Evolutionary conservation across 2,113 vertebrate species (phyloP), one percentile per base, ranked within the genome.

Genomic region (Sinocyclocheilus rhinocerous): DNA sequence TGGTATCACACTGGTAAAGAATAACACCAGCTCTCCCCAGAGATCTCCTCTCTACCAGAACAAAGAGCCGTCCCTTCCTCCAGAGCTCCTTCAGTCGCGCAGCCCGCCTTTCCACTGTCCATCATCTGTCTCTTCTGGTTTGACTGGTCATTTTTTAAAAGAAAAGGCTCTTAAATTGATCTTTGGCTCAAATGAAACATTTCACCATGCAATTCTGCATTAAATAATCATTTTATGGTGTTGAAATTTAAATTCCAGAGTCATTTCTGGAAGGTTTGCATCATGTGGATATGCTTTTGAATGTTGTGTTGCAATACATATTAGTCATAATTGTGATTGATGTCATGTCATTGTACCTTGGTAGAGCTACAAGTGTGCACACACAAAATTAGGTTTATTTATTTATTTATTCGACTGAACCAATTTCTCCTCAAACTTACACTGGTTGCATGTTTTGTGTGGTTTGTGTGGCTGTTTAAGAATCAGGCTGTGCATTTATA

Each of bases 41-140:
- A 76, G 83, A 85, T 76, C 42, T 76, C 36, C 55, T 26, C 39
- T 57, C 75, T 55, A 4, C 26, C 26, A 82, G 84, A 85, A 88
- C 87, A 88, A 85, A 88, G 84, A 77, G 85, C 57, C 2, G 57
- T 76, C 79, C 85, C 79, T 82, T 76, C 70, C 85, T 76, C 70
- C 42, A 63, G 79, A 48, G 20, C 70, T 24, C 84, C 42, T n/a
- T 59, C 83, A 77, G 20, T n/a, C 33, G 26, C 22, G 50, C 50
- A 2, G 39, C 2, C 76, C 16, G 36, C 63, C 42, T 33, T 55
- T 70, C 45, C 48, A 29, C 52, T 26, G 24, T 52, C 48, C 39
- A 1, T 57, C 63, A 67, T 50, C 73, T 48, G 73, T 76, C n/a
- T 15, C 42, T 76, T 45, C 42, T 76, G 73, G 12, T 75, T 75